Conservation (phyloP, 2,888 invertebrate genomes). For the Dromius quadrimaculatus region DNA sequence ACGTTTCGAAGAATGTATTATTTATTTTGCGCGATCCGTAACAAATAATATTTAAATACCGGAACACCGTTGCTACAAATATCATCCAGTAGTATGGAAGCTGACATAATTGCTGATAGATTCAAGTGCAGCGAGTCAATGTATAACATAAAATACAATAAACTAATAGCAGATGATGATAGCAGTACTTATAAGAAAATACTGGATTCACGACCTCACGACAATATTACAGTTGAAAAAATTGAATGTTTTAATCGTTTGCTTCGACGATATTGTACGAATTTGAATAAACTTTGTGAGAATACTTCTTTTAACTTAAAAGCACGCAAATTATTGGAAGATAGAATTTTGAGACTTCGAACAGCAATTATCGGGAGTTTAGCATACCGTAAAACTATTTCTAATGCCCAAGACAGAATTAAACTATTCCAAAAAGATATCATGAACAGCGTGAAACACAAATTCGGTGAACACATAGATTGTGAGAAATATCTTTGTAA, state of each 20-base stretch:
- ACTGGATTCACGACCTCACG: conserved; percentile 53
- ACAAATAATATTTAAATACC: not conserved
- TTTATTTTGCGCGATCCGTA: not conserved
- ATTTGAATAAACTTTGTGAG: conserved; percentile 35
- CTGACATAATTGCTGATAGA: conserved; percentile 17
- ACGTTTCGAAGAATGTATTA: too few relatives aligned
- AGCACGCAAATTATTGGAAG: conserved; percentile 33
- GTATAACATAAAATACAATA: conserved; percentile 32
- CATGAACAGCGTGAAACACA: too few relatives aligned
- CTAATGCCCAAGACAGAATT: too few relatives aligned
- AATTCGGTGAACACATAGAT: too few relatives aligned
- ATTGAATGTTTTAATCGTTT: conserved; percentile 53
- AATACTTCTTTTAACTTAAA: conserved; percentile 11
- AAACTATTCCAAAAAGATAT: too few relatives aligned
- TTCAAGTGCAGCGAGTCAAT: conserved; percentile 8
- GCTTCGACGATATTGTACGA: conserved; percentile 51
- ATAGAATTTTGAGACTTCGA: conserved; percentile 52
- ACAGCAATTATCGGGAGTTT: conserved; percentile 36
- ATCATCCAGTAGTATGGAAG: conserved; percentile 39
- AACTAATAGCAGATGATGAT: conserved; percentile 50
- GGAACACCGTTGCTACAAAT: not conserved
- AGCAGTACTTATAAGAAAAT: conserved; percentile 53
- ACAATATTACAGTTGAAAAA: conserved; percentile 52
- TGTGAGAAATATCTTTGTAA: too few relatives aligned
- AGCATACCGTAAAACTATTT: not conserved